phyloP scores from a whole-genome alignment of 2,113 vertebrate genomes.

The Tyto alba region DNA sequence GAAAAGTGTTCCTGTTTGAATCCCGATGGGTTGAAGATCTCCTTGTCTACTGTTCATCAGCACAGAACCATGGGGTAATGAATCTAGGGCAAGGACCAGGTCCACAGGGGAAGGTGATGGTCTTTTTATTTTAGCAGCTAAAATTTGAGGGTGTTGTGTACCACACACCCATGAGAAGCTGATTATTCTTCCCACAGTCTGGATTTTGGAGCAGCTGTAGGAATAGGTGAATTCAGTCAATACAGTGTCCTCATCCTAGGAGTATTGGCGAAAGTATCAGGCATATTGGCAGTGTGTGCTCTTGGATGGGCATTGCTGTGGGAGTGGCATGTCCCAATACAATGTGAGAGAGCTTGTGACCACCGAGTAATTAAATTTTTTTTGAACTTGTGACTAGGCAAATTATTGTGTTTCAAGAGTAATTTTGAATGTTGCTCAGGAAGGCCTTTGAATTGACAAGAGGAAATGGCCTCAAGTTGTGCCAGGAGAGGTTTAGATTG shows the following conservation, averaged over 20 bases:
- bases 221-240: background rate
- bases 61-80: fast-evolving
- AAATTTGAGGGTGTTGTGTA: background rate
- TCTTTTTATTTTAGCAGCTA: background rate
- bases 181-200: background rate
- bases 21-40: background rate
- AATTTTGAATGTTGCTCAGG: background rate
- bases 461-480: background rate
- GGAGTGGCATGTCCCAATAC: background rate
- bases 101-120: background rate
- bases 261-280: background rate
- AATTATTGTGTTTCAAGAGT: background rate
- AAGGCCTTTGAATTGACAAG: background rate
- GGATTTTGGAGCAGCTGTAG: background rate
- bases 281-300: background rate
- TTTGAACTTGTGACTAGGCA: background rate
- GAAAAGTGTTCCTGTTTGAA: background rate
- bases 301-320: fast-evolving
- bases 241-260: background rate
- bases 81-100: background rate
- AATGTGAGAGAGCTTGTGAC: background rate
- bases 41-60: background rate
- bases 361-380: too few species aligned
- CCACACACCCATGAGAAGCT: background rate
- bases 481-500: background rate